These are phyloP conservation scores for Papilio gigon DNA, from an alignment of 2,888 invertebrate species.

Conservation along the genomic window DNA sequence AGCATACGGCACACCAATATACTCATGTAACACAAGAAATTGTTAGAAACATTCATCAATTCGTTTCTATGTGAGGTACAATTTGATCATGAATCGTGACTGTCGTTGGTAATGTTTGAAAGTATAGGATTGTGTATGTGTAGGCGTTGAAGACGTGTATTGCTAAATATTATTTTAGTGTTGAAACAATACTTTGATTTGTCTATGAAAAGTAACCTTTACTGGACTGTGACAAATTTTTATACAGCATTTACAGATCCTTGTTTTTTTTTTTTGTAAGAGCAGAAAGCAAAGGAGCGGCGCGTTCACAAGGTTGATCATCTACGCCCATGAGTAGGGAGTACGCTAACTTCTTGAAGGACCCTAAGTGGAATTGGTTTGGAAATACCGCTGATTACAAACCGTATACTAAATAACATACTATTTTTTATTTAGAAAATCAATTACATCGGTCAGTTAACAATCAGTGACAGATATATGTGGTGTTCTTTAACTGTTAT, in stretches of 20 bases:
- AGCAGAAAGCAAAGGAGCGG: too few relatives aligned
- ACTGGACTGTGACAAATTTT: background rate
- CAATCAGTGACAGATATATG: constrained; percentile 14
- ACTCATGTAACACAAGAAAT: constrained; percentile 36
- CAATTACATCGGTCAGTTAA: constrained; percentile 28
- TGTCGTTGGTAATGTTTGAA: constrained; percentile 23
- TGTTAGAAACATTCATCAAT: constrained; percentile 38
- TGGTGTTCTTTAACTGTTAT: constrained; percentile 19
- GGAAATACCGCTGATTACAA: too few relatives aligned
- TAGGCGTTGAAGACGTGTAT: background rate
- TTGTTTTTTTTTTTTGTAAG: too few relatives aligned
- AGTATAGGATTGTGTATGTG: constrained; percentile 16
- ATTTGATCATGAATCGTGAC: constrained; percentile 33
- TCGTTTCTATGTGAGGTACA: constrained; percentile 33
- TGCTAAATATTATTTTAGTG: background rate
- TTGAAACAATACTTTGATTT: background rate
- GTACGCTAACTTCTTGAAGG: too few relatives aligned
- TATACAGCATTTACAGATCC: too few relatives aligned
- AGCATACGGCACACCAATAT: constrained; percentile 34
- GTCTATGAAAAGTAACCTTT: background rate
- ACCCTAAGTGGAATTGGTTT: too few relatives aligned
- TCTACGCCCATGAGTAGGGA: too few relatives aligned
- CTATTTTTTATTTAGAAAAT: constrained; percentile 41
- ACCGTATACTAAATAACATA: too few relatives aligned
- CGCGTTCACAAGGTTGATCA: too few relatives aligned